Base-by-base conservation (phyloP, 2,797 vertebrate genomes). In the Acrossocheilus wenchowensis region DNA sequence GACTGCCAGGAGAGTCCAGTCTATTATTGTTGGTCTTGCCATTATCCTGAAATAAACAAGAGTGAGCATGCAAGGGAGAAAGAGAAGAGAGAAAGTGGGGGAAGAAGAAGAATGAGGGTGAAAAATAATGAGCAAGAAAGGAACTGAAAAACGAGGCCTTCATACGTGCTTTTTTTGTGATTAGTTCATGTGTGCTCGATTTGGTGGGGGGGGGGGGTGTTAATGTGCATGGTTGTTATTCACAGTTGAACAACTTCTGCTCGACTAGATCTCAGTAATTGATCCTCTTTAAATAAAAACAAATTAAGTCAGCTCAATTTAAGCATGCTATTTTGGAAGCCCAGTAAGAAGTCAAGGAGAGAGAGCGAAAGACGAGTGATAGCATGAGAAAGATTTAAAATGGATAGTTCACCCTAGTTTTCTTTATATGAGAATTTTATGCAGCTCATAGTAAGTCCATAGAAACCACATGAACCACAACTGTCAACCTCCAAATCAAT, bases 31-130 rank as follows among this genome's bases (percentile, higher is more conserved):
- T 66, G 50, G 39, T 85, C 39, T 71, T 54, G 48, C 86, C 82
- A 87, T 72, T 79, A 85, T 87, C 62, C 73, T 78, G 34, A 87
- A 85, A 82, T 85, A 77, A 87, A 87, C 69, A 79, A 78, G 72
- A 83, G 36, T 4, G 36, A 39, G 74, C 26, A 36, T 78, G 34
- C 62, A 54, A 72, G 21, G 30, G 43, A 60, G 30, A 64, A 50
- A 41, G 21, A 57, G 30, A 48, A 41, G 50, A 41, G 45, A 85
- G 75, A 19, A 73, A n/a, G 34, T 15, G 34, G 30, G 69, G 50
- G 54, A 54, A 62, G 14, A 60, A 45, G 39, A 54, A 34, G 57
- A 71, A 66, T 8, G 45, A 26, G 52, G 72, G 30, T 54, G 4
- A 23, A 62, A 88, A 83, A 75, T 23, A 71, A 75, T 82, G 78